Conservation (phyloP, 2,888 invertebrate genomes). For the Oxystoma pomonae region DNA sequence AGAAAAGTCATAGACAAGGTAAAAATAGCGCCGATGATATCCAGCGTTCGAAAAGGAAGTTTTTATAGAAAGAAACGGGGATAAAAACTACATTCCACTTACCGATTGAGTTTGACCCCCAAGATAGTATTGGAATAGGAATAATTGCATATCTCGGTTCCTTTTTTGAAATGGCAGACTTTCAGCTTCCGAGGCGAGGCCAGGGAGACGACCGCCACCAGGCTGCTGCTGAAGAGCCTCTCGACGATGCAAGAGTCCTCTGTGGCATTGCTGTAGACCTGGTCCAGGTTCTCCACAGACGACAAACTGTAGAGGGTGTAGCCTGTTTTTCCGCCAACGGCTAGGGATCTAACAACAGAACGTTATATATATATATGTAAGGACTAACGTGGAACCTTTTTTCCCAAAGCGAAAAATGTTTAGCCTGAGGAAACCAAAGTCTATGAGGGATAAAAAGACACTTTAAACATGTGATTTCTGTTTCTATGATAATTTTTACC, state of each 20-base stretch:
- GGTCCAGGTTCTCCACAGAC: slow-evolving; percentile 79
- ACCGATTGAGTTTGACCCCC: slow-evolving; percentile 92
- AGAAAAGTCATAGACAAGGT: no score
- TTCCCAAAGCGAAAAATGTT: no score
- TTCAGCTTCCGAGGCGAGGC: slow-evolving; percentile 86
- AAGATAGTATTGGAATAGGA: slow-evolving; percentile 91
- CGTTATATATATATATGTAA: no score
- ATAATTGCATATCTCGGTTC: slow-evolving; percentile 97
- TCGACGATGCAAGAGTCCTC: slow-evolving; percentile 92
- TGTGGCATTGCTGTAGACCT: slow-evolving; percentile 80
- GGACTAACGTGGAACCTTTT: no score
- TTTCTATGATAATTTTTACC: no score
- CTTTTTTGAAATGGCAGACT: slow-evolving; percentile 97
- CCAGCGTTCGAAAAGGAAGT: no score
- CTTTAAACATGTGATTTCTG: no score
- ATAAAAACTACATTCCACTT: no score
- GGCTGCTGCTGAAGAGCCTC: slow-evolving; percentile 92
- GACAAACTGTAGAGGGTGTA: slow-evolving; percentile 85
- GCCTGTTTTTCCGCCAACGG: slow-evolving; percentile 87
- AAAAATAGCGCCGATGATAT: no score
- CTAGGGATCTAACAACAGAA: slow-evolving; percentile 66
- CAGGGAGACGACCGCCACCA: slow-evolving; percentile 92
- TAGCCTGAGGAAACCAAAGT: no score
- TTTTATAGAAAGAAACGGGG: no score
- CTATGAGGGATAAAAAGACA: no score